These are phyloP conservation scores for Bos javanicus DNA, from an alignment of 2,113 vertebrate genomes.

Conservation along the genomic window DNA sequence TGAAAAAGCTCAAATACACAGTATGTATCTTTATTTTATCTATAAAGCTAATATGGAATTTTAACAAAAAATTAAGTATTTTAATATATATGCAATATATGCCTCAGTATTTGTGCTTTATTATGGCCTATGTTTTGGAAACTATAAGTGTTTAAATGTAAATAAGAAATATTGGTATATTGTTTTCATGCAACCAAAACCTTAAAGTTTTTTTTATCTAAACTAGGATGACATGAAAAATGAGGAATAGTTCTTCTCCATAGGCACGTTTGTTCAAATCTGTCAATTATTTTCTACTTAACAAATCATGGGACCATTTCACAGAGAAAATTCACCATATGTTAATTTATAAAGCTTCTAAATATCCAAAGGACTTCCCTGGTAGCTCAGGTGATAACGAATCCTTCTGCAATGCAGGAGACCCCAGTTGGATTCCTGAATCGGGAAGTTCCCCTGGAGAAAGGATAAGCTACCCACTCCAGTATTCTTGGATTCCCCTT, in stretches of 20 bases:
- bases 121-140: background rate
- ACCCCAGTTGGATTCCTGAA: background rate
- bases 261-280: background rate
- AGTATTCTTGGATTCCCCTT: background rate
- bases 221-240: background rate
- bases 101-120: background rate
- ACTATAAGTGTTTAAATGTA: background rate
- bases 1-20: constrained; percentile 64
- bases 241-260: background rate
- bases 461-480: background rate
- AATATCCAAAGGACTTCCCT: background rate
- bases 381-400: background rate
- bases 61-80: background rate
- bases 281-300: background rate
- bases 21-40: constrained; percentile 65
- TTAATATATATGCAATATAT: background rate
- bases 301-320: background rate
- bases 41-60: background rate
- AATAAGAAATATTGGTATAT: background rate
- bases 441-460: background rate
- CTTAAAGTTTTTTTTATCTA: background rate
- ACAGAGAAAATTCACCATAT: background rate
- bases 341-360: background rate
- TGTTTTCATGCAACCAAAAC: background rate
- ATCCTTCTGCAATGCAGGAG: background rate